A percentile compares a stretch with the other conserved stretches of the same genome.
Conservation (phyloP, 92 coral and sea anemone genomes). For the Metridium senile region DNA sequence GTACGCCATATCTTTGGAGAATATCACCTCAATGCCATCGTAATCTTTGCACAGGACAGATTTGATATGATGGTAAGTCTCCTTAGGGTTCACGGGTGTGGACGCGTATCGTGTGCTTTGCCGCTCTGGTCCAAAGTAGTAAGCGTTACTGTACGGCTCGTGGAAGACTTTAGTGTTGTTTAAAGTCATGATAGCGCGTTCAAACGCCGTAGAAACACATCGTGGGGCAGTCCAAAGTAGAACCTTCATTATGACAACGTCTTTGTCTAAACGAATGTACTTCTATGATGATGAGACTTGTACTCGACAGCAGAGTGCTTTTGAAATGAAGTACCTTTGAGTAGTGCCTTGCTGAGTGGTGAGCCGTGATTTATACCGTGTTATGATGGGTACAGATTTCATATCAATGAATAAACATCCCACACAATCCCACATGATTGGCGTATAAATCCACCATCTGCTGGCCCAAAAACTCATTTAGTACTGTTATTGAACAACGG, state of each 20-base stretch:
- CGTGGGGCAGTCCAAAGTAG: slow-evolving; percentile 97
- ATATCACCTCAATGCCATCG: slow-evolving; percentile 79
- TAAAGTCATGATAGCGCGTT: slow-evolving; percentile 91
- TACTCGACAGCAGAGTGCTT: not conserved
- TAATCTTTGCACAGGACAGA: slow-evolving; percentile 75
- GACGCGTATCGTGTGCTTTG: slow-evolving; percentile 73
- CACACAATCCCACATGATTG: slow-evolving; percentile 8
- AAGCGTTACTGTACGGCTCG: slow-evolving; percentile 85
- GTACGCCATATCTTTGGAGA: slow-evolving; percentile 97
- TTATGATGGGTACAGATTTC: not conserved
- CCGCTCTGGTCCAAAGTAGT: slow-evolving; percentile 89
- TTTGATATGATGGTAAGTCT: slow-evolving; percentile 64
- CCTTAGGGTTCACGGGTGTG: slow-evolving; percentile 67
- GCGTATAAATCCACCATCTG: not conserved
- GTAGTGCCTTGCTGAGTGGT: not conserved
- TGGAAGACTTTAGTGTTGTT: slow-evolving; percentile 81
- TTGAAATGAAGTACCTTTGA: not conserved
- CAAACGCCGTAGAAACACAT: slow-evolving; percentile 97
- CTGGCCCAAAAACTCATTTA: not conserved
- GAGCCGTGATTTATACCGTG: slow-evolving; percentile 8
- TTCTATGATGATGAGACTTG: too few species aligned
- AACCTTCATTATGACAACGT: slow-evolving; percentile 55
- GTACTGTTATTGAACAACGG: not conserved
- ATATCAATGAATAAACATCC: not conserved
- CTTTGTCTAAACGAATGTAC: too few species aligned